These are phyloP conservation scores for Eupithecia centaureata DNA, from an alignment of 2,888 invertebrate genomes.

Conservation along the genomic window DNA sequence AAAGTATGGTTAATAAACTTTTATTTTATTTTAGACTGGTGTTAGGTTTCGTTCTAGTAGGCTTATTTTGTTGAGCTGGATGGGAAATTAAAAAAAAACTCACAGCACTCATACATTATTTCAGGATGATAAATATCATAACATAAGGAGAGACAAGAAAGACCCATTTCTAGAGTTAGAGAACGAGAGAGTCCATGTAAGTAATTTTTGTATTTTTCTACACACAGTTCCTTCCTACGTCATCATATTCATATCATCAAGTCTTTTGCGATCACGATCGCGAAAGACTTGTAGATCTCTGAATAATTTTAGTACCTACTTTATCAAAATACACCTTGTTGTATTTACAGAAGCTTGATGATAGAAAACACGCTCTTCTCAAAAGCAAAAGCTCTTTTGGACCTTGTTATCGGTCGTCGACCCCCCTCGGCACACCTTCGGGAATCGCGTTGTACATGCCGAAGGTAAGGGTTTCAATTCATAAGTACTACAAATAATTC, in stretches of 20 bases:
- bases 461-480: conserved; percentile 54
- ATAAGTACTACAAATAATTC: no score
- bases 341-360: conserved; percentile 48
- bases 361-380: conserved; percentile 50
- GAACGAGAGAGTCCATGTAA: not conserved
- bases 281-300: not conserved
- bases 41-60: not conserved
- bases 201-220: not conserved
- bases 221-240: not conserved
- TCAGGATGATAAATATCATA: not conserved
- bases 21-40: conserved; percentile 16
- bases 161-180: not conserved
- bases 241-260: no score
- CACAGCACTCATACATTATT: not conserved
- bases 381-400: conserved; percentile 66
- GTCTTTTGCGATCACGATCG: not conserved
- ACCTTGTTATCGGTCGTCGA: conserved; percentile 58
- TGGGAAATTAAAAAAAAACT: not conserved
- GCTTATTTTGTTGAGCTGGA: not conserved
- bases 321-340: not conserved
- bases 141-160: not conserved
- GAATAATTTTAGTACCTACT: not conserved
- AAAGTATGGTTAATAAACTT: conserved; percentile 27
- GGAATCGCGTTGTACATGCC: conserved; percentile 66
- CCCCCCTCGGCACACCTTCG: conserved; percentile 58